phyloP scores from a whole-genome alignment of 1,140 invertebrate genomes.

The Cotesia typhae region DNA sequence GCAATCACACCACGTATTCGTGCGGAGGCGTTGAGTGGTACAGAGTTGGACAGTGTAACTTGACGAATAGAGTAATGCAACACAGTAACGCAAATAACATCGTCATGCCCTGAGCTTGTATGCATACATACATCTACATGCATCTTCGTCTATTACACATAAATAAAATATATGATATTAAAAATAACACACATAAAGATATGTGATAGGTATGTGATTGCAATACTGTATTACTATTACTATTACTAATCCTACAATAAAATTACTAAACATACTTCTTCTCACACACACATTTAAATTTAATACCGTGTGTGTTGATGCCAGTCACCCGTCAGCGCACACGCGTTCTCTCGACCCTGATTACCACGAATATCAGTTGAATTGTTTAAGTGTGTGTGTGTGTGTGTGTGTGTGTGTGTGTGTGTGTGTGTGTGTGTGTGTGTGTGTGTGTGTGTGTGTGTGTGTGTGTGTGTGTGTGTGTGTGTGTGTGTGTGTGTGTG shows the following conservation, averaged over 20 bases:
- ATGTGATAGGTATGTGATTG: too few relatives aligned
- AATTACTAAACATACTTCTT: background rate
- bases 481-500: too few relatives aligned
- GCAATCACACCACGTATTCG: background rate
- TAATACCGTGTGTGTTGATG: background rate
- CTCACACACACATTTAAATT: slow-evolving; percentile 3
- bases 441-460: too few relatives aligned
- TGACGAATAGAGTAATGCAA: background rate
- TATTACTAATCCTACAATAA: background rate
- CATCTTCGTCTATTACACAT: background rate
- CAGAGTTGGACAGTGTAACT: background rate
- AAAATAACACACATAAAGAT: too few relatives aligned
- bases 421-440: too few relatives aligned
- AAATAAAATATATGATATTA: too few relatives aligned
- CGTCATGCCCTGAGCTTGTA: background rate
- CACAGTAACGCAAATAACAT: background rate
- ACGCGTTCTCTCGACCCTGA: slow-evolving; percentile 9
- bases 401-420: too few relatives aligned
- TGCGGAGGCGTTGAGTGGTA: background rate
- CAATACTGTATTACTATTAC: background rate
- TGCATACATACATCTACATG: background rate
- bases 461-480: too few relatives aligned
- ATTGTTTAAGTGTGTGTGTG: background rate
- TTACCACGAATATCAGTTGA: slow-evolving; percentile 8
- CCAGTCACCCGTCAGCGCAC: slow-evolving; percentile 8